Conservation (phyloP, 2,113 vertebrate genomes). For the Panthera uncia region DNA sequence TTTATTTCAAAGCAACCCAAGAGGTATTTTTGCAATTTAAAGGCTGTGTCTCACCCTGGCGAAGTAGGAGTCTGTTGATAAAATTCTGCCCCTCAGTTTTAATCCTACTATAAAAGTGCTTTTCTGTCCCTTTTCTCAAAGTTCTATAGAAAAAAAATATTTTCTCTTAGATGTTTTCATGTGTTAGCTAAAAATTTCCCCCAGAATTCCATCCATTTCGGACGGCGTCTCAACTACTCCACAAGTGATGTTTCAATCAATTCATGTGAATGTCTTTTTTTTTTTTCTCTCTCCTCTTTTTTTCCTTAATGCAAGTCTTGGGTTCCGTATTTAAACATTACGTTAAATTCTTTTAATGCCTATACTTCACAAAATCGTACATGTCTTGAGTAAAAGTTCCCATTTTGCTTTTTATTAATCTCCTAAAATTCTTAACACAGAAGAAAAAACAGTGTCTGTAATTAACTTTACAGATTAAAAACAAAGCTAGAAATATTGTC, state of each 20-base stretch:
- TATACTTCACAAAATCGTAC: background rate
- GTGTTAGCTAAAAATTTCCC: background rate
- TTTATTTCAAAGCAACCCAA: background rate
- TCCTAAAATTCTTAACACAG: background rate
- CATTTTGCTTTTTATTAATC: background rate
- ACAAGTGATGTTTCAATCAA: background rate
- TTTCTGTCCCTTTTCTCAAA: background rate
- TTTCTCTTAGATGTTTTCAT: background rate
- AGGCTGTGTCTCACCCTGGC: background rate
- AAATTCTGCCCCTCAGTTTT: background rate
- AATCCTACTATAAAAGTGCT: background rate
- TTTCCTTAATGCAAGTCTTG: background rate
- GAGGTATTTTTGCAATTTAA: background rate
- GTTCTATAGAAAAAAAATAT: background rate
- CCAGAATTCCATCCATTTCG: too few relatives aligned
- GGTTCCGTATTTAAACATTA: background rate
- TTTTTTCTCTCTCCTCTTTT: background rate
- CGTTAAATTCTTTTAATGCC: background rate
- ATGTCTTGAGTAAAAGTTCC: background rate
- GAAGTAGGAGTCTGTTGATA: background rate
- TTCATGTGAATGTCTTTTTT: background rate
- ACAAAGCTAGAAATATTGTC: background rate
- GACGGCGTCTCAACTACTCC: background rate
- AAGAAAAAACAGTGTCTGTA: background rate
- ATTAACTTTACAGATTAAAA: background rate